Base-by-base conservation (phyloP, 2,797 vertebrate genomes). In the Chaenodraco wilsoni region DNA sequence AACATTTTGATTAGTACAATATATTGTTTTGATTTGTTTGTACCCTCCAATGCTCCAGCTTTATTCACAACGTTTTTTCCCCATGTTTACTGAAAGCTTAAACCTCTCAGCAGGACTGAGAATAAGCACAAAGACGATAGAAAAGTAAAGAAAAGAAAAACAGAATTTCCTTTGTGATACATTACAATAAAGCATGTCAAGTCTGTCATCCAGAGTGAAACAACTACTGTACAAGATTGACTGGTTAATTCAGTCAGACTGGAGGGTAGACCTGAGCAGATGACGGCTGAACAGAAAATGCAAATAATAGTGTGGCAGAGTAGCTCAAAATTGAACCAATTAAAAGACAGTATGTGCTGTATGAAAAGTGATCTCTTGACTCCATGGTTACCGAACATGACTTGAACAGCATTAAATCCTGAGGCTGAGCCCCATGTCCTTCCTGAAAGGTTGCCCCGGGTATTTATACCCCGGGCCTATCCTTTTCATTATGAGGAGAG, bases 1-100 rank as follows among this genome's bases (percentile, higher is more conserved):
- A 92, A 85, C 61, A 65, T 87, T 76, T 74, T 81, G 86, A 90
- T 88, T 89, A 90, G 81, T 91, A 89, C 73, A 80, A 90, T 83
- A 81, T 84, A 66, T 6, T 73, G 54, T 66, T 6, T 37, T 16
- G 33, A 37, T 58, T 23, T 37, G 61, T 83, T 73, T 87, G 78
- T 85, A 87, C 72, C 84, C 74, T 78, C 60, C 9, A 65, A 72
- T 41, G 21, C 69, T 45, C 71, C 0, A 8, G 45, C 49, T 78
- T 77, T 74, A 87, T 81, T 87, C 81, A 85, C 74, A 88, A 82
- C 50, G 4, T 73, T 52, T 71, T 37, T 54, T 58, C 50, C 50
- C 63, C 59, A 73, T 64, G 80, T 51, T 83, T 84, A 91, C 82
- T 84, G 83, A 88, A 91, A 64, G 86, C 87, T 56, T 52, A 67